Base-by-base conservation (phyloP, 2,888 invertebrate species). In the Athrips mouffetella region DNA sequence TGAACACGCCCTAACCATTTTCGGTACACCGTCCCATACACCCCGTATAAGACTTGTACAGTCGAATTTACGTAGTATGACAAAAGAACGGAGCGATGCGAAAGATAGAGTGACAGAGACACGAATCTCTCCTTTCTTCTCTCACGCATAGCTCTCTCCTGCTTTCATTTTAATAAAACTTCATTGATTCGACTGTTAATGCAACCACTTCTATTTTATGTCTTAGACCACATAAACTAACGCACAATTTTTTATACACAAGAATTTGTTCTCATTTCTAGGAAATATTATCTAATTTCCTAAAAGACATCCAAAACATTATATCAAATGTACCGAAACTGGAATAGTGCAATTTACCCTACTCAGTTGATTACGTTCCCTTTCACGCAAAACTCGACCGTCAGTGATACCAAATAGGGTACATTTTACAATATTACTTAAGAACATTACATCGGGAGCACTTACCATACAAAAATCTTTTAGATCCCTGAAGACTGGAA, bases 381-480 rank as follows among this genome's bases (percentile, higher is more conserved):
- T 62, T 20, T 57, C 70, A 66, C 60, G 60, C 67, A 64, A 69
- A 60, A 67, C 55, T 57, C 50, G 48, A 62, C 62, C 57, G 50
- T 67, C 48, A 48, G 8, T 25, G 48, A 57, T 58, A 45, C 29
- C 37, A 49, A 39, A 51, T 63, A 70, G 59, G 52, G 60, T 66
- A 69, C 52, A 59, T 52, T 58, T 59, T 63, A 51, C 46, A 39
- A 52, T 55, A 52, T 49, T 27, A 45, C 45, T 18, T 45, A 55
- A 46, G n/a, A n/a, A n/a, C n/a, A n/a, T n/a, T n/a, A n/a, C n/a
- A n/a, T n/a, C n/a, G n/a, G n/a, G n/a, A n/a, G n/a, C n/a, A n/a
- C n/a, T n/a, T n/a, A n/a, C n/a, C n/a, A n/a, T n/a, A n/a, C n/a
- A n/a, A n/a, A n/a, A n/a, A n/a, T n/a, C n/a, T n/a, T n/a, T n/a